Evolutionary conservation across 92 coral and sea anemone genomes (phyloP).

Genomic region (Siderastrea radians): DNA sequence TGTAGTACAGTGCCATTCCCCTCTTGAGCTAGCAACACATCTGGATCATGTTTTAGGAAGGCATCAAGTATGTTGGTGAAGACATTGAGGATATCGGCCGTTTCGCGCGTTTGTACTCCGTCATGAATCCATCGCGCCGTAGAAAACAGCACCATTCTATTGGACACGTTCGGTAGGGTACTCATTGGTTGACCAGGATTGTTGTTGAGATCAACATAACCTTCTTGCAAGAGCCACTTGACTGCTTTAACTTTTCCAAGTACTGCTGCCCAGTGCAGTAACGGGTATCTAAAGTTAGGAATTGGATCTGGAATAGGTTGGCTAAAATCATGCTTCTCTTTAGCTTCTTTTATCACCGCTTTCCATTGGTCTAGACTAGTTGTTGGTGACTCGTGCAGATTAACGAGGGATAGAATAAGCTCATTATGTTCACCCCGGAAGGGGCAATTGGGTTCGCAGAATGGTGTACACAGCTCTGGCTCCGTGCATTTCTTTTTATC

Average conservation of each 20-base stretch:
- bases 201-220: not conserved
- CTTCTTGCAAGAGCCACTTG: not conserved
- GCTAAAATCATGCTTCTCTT: not conserved
- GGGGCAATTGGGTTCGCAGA: not conserved
- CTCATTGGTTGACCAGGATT: not conserved
- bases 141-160: not conserved
- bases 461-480: not conserved
- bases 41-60: not conserved
- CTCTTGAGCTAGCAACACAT: not conserved
- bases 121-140: not conserved
- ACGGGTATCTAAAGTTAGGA: not conserved
- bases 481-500: not conserved
- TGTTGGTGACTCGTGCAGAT: not conserved
- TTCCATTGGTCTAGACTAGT: not conserved
- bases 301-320: not conserved
- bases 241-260: not conserved
- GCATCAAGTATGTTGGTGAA: not conserved
- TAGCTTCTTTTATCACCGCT: not conserved
- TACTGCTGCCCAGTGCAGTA: not conserved
- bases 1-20: not conserved
- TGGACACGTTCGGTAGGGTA: not conserved
- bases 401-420: not conserved
- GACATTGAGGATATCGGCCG: not conserved
- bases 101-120: not conserved
- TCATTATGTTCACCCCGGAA: not conserved